Base-by-base conservation (phyloP, 2,888 invertebrate genomes). In the Rotaria socialis region DNA sequence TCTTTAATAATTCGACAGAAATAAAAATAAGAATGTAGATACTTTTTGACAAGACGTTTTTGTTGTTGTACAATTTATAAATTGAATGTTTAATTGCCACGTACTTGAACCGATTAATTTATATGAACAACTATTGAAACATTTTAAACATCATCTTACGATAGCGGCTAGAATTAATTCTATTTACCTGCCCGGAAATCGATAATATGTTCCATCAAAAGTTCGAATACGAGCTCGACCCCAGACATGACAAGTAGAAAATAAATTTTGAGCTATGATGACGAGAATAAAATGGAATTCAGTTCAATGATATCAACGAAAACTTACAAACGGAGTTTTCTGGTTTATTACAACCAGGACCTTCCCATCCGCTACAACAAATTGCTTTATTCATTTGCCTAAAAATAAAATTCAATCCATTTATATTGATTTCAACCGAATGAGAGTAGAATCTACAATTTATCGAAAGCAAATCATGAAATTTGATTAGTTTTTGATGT, bases 71-170 rank as follows among this genome's bases (percentile, higher is more conserved):
- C 85, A 86, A 22, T 58, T 75, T 47, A 85, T 55, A 16, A n/a
- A 58, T 22, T 80, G 27, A 16, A 86, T 55, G 58, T 86, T 85
- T 24, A 86, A 35, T 85, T 86, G 86, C 86, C 86, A 86, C n/a
- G 75, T 74, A 8, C 55, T 43, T 74, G 86, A 35, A 50, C 85
- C 84, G 22, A 60, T 35, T 27, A 86, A 56, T 58, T 86, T 86
- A n/a, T 86, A 85, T 14, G 67, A 41, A 85, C 86, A 86, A 35
- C 86, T 86, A 35, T 19, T 11, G 7, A 55, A 55, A 55, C 1
- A 55, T 35, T 35, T 35, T 35, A 3, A 55, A 55, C 19, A 22
- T 55, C 22, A 55, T 3, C 22, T 22, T 55, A 3, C 19, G 22
- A 55, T 22, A 4, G 22, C 22, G 35, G 35, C 22, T 5, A 55